Evolutionary conservation across 2,888 invertebrate genomes (phyloP).

Genomic region (Nymphalis polychloros): DNA sequence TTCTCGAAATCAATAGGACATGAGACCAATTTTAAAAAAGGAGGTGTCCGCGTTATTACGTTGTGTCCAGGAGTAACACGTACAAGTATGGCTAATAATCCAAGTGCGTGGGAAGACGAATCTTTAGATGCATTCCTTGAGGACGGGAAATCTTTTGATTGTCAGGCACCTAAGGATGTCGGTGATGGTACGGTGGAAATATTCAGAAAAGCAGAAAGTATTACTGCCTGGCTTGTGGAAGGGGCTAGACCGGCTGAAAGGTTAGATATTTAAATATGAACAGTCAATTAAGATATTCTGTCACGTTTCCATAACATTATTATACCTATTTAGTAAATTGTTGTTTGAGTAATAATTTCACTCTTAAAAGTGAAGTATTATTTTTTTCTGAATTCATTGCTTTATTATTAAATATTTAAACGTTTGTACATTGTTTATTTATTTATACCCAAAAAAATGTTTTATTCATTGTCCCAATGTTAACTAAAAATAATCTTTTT

Average conservation of each 20-base stretch:
- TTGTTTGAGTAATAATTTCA: too few relatives aligned
- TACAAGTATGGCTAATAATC: slow-evolving; percentile 44
- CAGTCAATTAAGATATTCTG: too few relatives aligned
- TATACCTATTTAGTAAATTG: too few relatives aligned
- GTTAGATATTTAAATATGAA: slow-evolving; percentile 17
- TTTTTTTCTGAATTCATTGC: too few relatives aligned
- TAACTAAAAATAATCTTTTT: too few relatives aligned
- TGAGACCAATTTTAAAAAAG: slow-evolving; percentile 59
- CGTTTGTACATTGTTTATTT: too few relatives aligned
- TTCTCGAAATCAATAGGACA: slow-evolving; percentile 68
- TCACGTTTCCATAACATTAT: too few relatives aligned
- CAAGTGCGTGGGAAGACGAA: slow-evolving; percentile 33
- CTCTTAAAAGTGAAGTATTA: too few relatives aligned
- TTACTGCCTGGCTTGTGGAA: slow-evolving; percentile 56
- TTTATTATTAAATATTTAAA: too few relatives aligned
- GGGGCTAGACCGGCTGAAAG: slow-evolving; percentile 38
- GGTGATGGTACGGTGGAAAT: slow-evolving; percentile 47
- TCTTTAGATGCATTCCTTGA: slow-evolving; percentile 24
- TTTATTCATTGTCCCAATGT: too few relatives aligned
- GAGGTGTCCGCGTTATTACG: slow-evolving; percentile 69
- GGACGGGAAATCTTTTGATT: slow-evolving; percentile 34
- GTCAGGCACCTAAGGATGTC: slow-evolving; percentile 45
- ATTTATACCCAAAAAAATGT: too few relatives aligned
- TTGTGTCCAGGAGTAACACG: slow-evolving; percentile 70
- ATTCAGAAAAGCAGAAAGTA: slow-evolving; percentile 59